phyloP scores from a whole-genome alignment of 2,888 invertebrate genomes.

The Troides aeacus region DNA sequence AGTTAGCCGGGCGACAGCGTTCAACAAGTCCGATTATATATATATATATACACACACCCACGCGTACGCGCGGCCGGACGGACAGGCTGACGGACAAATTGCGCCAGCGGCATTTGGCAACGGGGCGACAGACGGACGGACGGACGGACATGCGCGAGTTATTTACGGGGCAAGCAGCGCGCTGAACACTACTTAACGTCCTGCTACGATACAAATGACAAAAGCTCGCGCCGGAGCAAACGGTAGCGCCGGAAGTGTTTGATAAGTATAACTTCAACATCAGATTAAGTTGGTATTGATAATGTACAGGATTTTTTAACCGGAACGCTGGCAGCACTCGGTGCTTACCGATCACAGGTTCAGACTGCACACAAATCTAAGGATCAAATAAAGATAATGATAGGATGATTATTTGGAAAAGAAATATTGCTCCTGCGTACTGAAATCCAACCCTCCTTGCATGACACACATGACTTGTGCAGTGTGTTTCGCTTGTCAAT shows the following conservation, averaged over 20 bases:
- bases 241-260: neutral
- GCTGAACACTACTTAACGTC: constrained; percentile 1
- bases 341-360: no score
- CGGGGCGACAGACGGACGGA: constrained; percentile 26
- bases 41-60: constrained; percentile 23
- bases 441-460: no score
- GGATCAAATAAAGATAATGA: no score
- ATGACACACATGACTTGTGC: no score
- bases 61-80: constrained; percentile 23
- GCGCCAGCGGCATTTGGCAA: constrained; percentile 34
- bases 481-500: no score
- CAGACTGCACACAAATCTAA: no score
- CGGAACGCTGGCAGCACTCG: no score
- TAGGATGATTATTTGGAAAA: no score
- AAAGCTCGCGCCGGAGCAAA: neutral
- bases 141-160: constrained; percentile 35
- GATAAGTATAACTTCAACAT: no score
- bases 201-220: neutral
- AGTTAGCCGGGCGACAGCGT: constrained; percentile 11
- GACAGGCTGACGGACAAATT: constrained; percentile 51
- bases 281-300: no score
- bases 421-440: no score
- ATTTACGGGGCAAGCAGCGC: constrained; percentile 42
- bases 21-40: constrained; percentile 36
- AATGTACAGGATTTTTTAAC: no score